Conservation (phyloP, 2,888 invertebrate species). For the Leucoma salicis region DNA sequence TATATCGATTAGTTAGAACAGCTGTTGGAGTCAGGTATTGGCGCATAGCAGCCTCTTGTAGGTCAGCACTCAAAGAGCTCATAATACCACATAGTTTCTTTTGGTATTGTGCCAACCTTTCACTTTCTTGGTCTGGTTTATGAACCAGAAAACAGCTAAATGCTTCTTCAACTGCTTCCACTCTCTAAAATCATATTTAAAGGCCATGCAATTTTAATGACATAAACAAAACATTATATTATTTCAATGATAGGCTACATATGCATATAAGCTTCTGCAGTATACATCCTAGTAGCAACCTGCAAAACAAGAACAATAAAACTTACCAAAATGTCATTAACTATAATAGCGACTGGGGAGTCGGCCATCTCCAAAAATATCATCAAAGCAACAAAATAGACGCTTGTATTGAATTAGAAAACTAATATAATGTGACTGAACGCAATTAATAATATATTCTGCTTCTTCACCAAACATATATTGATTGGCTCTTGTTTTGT, state of each 20-base stretch:
- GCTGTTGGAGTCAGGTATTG: slow-evolving; percentile 89
- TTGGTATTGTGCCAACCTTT: slow-evolving; percentile 85
- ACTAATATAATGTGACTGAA: not conserved
- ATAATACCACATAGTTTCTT: slow-evolving; percentile 86
- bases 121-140: slow-evolving; percentile 86
- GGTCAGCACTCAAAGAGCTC: slow-evolving; percentile 85
- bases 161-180: slow-evolving; percentile 93
- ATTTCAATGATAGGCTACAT: too few species aligned
- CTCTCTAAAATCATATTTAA: slow-evolving; percentile 86
- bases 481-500: too few species aligned
- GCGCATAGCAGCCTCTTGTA: slow-evolving; percentile 88
- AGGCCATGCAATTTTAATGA: too few species aligned
- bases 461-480: not conserved
- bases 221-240: too few species aligned
- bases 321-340: slow-evolving; percentile 86
- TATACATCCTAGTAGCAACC: too few species aligned
- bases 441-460: not conserved
- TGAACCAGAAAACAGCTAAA: slow-evolving; percentile 94
- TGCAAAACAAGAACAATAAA: too few species aligned
- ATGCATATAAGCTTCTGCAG: too few species aligned
- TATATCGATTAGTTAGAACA: slow-evolving; percentile 87
- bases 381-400: slow-evolving; percentile 5
- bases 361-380: slow-evolving; percentile 77
- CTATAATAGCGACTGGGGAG: slow-evolving; percentile 83
- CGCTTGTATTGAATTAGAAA: not conserved